Evolutionary conservation across 2,888 invertebrate species (phyloP).

Genomic region (Tenthredo scrophulariae): DNA sequence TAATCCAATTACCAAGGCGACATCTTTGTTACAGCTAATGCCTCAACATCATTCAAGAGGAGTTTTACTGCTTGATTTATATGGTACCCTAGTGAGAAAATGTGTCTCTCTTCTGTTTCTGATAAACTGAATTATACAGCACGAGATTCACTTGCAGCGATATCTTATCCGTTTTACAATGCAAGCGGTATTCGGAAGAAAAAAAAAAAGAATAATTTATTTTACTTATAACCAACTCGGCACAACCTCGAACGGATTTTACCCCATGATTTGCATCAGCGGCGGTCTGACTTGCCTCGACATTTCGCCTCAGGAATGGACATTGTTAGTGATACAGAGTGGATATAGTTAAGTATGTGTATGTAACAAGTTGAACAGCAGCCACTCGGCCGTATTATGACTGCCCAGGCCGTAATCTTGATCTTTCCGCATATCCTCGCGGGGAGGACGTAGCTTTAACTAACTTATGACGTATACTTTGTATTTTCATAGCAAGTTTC

Average conservation of each 20-base stretch:
- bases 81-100: neutral
- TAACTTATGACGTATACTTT: neutral
- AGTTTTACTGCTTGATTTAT: conserved; percentile 5
- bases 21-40: conserved; percentile 41
- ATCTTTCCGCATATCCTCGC: neutral
- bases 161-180: neutral
- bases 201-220: neutral
- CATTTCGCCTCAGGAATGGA: neutral
- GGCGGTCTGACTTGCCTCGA: neutral
- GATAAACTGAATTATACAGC: neutral
- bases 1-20: conserved; percentile 41
- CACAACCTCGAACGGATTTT: conserved; percentile 27
- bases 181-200: too few species aligned
- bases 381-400: neutral
- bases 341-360: neutral
- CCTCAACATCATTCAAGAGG: neutral
- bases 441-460: neutral
- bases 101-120: neutral
- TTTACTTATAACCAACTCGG: neutral
- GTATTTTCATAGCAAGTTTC: neutral
- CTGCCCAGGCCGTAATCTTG: conserved; percentile 14
- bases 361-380: neutral
- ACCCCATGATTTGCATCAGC: neutral
- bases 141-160: neutral
- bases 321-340: conserved; percentile 7